Evolutionary conservation across 2,113 vertebrate species (phyloP), one percentile per base, ranked within the genome.

Genomic region (Okapia johnstoni): DNA sequence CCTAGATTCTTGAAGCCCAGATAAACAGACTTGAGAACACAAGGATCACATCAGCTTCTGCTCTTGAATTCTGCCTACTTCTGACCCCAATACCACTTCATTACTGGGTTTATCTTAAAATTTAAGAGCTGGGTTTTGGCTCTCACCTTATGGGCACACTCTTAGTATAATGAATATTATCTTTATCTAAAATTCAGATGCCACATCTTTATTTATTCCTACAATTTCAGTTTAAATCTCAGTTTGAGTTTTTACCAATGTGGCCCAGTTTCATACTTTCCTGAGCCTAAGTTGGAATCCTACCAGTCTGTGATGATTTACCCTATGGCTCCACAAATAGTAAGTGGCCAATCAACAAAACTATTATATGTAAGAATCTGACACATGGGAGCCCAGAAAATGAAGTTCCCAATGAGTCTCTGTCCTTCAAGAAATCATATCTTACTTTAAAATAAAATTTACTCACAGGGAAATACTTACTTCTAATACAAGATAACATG

Each of bases 371-470:
- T 7, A 33, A 73, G 58, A 36, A 11, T 16, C 2, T 2, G 26
- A 6, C 26, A 57, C 4, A 52, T 7, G 23, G 2, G 2, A n/a
- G 2, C 4, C 13, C 14, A n/a, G 50, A 7, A 66, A 33, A 46
- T 50, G 7, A n/a, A 30, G 0, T 33, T 5, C 4, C 1, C 0
- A 1, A 36, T 2, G 3, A 6, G 43, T 33, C n/a, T 81, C 15
- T 40, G 40, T 46, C 16, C 6, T 55, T 30, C 11, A 33, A 54
- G 76, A 57, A 3, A 17, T 30, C 8, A 46, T 2, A 23, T 3
- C 6, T 50, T 16, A 3, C 33, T 26, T 15, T 23, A 76, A 6
- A 25, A 40, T 55, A 57, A 1, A 25, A 50, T 55, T 55, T 8
- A 13, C 25, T 30, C 3, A 48, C 10, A 3, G 14, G 19, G 17